Evolutionary conservation across 2,113 vertebrate genomes (phyloP).

Genomic region (Paramormyrops kingsleyae): DNA sequence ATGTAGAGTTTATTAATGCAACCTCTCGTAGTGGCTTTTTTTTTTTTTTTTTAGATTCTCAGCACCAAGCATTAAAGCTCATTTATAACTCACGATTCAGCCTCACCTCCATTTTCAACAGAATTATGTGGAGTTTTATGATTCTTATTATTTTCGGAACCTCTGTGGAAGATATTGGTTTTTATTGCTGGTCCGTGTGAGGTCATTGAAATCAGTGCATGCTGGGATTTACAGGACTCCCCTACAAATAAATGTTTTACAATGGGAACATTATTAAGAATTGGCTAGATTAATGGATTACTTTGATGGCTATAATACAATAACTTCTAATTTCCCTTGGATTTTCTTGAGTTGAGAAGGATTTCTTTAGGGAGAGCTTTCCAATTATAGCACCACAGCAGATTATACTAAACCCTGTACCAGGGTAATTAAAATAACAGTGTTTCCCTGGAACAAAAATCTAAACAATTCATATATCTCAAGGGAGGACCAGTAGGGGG

Average conservation of each 20-base stretch:
- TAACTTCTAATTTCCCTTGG: conserved; percentile 53
- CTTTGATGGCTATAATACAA: conserved; percentile 55
- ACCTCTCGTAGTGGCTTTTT: background rate
- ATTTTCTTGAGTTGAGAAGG: conserved; percentile 50
- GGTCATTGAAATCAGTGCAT: background rate
- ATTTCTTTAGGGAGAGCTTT: conserved; percentile 57
- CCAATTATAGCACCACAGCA: conserved; percentile 57
- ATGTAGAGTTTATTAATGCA: background rate
- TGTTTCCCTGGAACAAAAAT: conserved; percentile 46
- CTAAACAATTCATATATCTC: conserved; percentile 52
- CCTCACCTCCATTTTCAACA: background rate
- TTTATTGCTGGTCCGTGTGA: background rate
- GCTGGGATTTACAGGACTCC: conserved; percentile 9
- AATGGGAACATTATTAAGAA: conserved; percentile 27
- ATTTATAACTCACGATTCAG: background rate
- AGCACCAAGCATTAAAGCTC: background rate
- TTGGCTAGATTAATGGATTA: conserved; percentile 37
- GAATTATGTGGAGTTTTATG: background rate
- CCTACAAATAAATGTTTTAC: conserved; percentile 31
- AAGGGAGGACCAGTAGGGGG: conserved; percentile 26
- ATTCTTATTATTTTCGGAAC: background rate
- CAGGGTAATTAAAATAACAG: conserved; percentile 61
- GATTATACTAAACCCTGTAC: conserved; percentile 63
- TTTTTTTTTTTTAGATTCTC: background rate
- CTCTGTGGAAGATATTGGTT: background rate